Conservation (phyloP, 2,888 invertebrate species). For the Netelia melanura region DNA sequence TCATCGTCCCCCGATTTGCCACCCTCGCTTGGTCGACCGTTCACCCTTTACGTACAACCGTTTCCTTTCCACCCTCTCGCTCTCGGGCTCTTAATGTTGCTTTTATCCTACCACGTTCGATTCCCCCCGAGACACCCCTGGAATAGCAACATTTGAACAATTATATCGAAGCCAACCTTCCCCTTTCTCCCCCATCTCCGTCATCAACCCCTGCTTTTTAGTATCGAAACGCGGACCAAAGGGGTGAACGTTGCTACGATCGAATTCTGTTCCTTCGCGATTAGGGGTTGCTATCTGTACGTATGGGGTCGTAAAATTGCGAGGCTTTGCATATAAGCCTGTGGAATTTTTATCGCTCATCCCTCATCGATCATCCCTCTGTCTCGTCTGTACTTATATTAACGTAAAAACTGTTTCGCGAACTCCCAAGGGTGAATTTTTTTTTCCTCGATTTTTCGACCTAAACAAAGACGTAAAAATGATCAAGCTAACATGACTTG, state of each 20-base stretch:
- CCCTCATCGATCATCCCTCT: not conserved
- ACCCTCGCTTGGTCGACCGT: constrained; percentile 17
- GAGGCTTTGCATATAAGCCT: not conserved
- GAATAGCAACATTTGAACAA: constrained; percentile 53
- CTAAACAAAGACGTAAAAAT: not conserved
- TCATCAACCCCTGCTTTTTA: constrained; percentile 22
- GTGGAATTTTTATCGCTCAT: not conserved
- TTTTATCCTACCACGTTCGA: constrained; percentile 29
- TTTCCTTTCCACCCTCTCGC: constrained; percentile 43
- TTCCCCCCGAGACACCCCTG: not conserved
- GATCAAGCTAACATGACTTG: not conserved
- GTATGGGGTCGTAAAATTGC: not conserved
- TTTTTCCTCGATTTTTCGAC: not conserved
- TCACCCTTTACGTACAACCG: constrained; percentile 39
- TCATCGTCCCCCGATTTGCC: constrained; percentile 30
- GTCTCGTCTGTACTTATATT: not conserved
- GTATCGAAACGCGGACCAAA: constrained; percentile 34
- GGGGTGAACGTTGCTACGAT: not conserved
- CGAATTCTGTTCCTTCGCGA: constrained; percentile 5
- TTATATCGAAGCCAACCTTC: constrained; percentile 32
- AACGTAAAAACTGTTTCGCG: not conserved
- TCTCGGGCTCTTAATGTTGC: constrained; percentile 21
- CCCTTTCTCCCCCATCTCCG: not conserved
- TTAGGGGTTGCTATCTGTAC: not conserved
- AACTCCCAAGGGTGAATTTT: not conserved